Conservation (phyloP, 2,797 vertebrate species). For the Bufotes viridis region DNA sequence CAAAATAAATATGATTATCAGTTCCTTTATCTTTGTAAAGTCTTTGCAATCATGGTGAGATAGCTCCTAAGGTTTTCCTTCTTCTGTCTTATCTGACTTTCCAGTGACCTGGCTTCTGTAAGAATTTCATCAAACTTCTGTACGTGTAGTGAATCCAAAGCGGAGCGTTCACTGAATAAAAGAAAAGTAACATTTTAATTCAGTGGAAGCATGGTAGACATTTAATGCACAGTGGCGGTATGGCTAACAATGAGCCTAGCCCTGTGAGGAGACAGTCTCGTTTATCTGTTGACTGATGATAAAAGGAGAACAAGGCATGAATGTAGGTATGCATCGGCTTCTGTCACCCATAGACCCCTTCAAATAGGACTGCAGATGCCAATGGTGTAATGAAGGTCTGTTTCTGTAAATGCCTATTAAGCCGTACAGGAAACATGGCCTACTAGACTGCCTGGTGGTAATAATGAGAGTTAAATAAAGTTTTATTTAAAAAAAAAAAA, state of each 20-base stretch:
- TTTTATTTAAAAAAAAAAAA: too few relatives aligned
- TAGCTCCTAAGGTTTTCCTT: conserved; percentile 73
- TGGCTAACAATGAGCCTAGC: not conserved
- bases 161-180: conserved; percentile 74
- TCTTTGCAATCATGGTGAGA: conserved; percentile 71
- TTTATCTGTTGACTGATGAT: too few relatives aligned
- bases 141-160: conserved; percentile 73
- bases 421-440: too few relatives aligned
- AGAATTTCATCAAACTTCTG: conserved; percentile 76
- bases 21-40: conserved; percentile 65
- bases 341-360: too few relatives aligned
- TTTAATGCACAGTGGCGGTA: not conserved
- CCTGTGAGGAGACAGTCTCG: not conserved
- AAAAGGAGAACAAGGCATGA: too few relatives aligned
- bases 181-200: conserved; percentile 40
- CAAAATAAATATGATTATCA: not conserved
- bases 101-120: conserved; percentile 73
- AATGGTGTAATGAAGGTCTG: too few relatives aligned
- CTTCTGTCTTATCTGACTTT: conserved; percentile 75
- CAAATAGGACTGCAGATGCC: too few relatives aligned
- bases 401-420: too few relatives aligned
- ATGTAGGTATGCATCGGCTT: too few relatives aligned
- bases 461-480: too few relatives aligned
- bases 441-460: too few relatives aligned
- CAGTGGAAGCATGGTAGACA: not conserved